These are phyloP conservation scores for Chauna torquata DNA, from an alignment of 2,113 vertebrate genomes.

Conservation along the genomic window DNA sequence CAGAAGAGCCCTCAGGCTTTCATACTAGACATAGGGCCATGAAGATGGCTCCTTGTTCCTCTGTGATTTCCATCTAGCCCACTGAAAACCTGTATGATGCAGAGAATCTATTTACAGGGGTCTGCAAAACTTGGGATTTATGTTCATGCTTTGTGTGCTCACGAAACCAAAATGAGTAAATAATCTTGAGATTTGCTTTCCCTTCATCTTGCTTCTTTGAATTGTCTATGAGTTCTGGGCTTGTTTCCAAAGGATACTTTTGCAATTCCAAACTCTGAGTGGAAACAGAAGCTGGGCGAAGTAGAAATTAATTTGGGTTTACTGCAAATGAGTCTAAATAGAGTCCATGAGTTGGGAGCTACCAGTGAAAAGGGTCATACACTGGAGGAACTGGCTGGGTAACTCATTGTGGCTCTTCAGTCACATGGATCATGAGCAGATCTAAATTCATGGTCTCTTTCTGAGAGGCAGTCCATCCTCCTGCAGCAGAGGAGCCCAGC, in stretches of 20 bases:
- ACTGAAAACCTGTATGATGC: neutral
- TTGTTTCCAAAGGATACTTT: neutral
- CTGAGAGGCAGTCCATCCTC: neutral
- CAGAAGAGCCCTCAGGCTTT: neutral
- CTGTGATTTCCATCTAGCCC: neutral
- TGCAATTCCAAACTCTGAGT: neutral
- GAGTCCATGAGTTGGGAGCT: neutral
- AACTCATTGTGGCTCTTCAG: neutral
- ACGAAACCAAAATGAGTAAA: neutral
- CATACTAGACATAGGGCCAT: rapidly evolving
- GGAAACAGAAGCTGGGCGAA: neutral
- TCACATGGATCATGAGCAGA: neutral
- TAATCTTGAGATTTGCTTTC: neutral
- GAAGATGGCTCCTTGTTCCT: neutral
- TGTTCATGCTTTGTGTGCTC: neutral
- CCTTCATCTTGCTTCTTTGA: neutral
- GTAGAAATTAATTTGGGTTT: neutral
- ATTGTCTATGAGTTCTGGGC: neutral
- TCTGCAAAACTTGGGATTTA: neutral
- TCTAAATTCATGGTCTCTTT: neutral
- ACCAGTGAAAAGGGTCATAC: neutral
- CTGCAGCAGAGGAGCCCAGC: neutral
- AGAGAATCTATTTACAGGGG: neutral
- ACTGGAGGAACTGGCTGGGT: neutral
- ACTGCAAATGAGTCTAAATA: neutral